Evolutionary conservation across 2,888 invertebrate genomes (phyloP).

Genomic region (Stenoptilia bipunctidactyla): DNA sequence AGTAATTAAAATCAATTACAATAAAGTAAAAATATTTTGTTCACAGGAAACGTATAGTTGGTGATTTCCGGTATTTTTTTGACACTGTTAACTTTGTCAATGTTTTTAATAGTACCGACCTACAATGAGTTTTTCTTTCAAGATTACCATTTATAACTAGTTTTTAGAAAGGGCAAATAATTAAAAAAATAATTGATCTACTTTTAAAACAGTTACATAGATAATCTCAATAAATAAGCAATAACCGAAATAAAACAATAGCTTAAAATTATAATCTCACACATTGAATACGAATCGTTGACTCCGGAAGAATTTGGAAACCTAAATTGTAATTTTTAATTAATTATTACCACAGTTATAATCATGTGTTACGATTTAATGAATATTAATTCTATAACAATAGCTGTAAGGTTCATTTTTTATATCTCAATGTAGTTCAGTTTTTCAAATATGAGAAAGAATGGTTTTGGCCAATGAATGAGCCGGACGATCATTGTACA

Average conservation of each 20-base stretch:
- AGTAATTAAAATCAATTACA: constrained; percentile 1
- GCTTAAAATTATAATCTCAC: constrained; percentile 30
- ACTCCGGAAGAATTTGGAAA: constrained; percentile 56
- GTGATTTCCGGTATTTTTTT: constrained; percentile 24
- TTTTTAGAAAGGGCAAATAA: not conserved
- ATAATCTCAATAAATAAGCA: not conserved
- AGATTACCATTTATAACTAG: too few species aligned
- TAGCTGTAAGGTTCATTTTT: not conserved
- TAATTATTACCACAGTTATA: constrained; percentile 49
- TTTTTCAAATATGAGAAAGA: constrained; percentile 42
- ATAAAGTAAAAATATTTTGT: not conserved
- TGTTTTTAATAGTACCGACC: too few species aligned
- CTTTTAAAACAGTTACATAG: not conserved
- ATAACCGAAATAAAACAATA: constrained; percentile 35
- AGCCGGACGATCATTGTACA: constrained; percentile 40
- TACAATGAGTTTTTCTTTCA: too few species aligned
- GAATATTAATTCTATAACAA: not conserved
- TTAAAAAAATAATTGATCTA: not conserved
- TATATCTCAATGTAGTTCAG: not conserved
- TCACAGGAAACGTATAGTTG: constrained; percentile 32
- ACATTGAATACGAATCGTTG: constrained; percentile 43
- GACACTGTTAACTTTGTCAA: not conserved
- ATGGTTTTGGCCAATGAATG: constrained; percentile 58
- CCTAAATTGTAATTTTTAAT: constrained; percentile 49
- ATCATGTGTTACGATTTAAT: constrained; percentile 9